These are phyloP conservation scores for Luscinia megarhynchos DNA, from an alignment of 2,797 vertebrate genomes.

Conservation along the genomic window DNA sequence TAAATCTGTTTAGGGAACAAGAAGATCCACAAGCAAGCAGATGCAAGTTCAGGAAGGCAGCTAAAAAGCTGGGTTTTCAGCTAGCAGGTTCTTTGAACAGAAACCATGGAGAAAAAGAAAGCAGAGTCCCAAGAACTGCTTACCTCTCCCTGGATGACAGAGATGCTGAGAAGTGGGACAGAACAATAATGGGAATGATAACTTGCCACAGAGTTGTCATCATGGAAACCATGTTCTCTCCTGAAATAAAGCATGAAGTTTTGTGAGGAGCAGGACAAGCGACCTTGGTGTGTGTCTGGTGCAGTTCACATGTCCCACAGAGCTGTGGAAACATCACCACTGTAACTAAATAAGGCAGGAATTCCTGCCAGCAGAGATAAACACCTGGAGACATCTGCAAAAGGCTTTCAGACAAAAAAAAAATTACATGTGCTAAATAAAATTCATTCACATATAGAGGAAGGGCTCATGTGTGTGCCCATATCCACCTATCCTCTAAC, in stretches of 20 bases:
- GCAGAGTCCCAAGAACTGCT: not conserved
- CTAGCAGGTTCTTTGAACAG: not conserved
- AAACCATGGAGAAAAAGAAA: not conserved
- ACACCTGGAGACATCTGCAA: not conserved
- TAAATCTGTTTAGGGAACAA: not conserved
- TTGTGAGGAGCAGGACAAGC: not conserved
- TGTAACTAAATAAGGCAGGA: not conserved
- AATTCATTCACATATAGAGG: not conserved
- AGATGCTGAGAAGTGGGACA: slow-evolving; percentile 50
- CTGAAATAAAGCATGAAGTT: not conserved
- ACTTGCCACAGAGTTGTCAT: slow-evolving; percentile 29
- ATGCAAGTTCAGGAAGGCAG: not conserved
- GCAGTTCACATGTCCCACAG: not conserved
- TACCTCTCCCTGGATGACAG: slow-evolving; percentile 55
- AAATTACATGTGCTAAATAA: not conserved
- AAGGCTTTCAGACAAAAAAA: not conserved
- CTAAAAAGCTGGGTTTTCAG: not conserved
- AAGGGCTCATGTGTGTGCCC: not conserved
- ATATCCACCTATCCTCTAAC: not conserved
- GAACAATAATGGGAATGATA: slow-evolving; percentile 36
- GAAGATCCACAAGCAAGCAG: not conserved
- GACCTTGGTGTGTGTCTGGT: not conserved
- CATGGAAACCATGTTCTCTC: slow-evolving; percentile 13
- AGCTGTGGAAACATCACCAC: not conserved
- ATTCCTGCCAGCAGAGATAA: not conserved